Conservation (phyloP, 1,140 invertebrate genomes). For the Pseudomyrmex sp. region DNA sequence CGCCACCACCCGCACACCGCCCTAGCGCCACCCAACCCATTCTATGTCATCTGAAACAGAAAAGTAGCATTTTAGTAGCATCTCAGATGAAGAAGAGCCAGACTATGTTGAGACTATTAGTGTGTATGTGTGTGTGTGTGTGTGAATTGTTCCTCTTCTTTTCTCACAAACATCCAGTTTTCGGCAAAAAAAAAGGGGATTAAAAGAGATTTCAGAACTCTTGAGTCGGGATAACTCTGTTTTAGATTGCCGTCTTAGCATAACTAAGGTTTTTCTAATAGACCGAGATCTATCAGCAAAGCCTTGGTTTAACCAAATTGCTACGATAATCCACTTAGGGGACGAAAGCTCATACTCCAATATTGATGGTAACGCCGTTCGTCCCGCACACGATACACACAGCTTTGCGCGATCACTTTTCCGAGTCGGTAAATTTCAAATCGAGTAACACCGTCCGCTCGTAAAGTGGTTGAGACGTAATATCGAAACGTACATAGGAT, state of each 20-base stretch:
- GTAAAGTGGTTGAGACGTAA: not conserved
- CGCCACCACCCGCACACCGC: conserved; percentile 84
- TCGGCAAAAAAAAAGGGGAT: no score
- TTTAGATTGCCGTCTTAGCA: not conserved
- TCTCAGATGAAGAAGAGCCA: no score
- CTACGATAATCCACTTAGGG: conserved; percentile 42
- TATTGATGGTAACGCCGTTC: conserved; percentile 22
- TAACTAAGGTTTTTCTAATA: no score
- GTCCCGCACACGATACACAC: not conserved
- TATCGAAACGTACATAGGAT: not conserved
- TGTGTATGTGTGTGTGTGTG: not conserved
- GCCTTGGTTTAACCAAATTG: conserved; percentile 12
- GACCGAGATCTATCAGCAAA: not conserved
- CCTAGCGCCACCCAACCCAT: conserved; percentile 85
- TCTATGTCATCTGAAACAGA: conserved; percentile 85
- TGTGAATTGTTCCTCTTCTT: not conserved
- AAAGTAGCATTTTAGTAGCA: conserved; percentile 40
- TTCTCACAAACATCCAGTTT: not conserved
- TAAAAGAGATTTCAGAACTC: not conserved
- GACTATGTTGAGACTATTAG: not conserved
- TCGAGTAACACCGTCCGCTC: not conserved
- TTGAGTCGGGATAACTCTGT: conserved; percentile 5
- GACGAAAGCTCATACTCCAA: not conserved
- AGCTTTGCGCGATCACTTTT: not conserved
- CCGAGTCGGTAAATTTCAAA: not conserved